Evolutionary conservation across 35 echinoderm and acorn worm genomes (phyloP), one percentile per base, ranked within the genome.

Genomic region (Stichopus chloronotus): DNA sequence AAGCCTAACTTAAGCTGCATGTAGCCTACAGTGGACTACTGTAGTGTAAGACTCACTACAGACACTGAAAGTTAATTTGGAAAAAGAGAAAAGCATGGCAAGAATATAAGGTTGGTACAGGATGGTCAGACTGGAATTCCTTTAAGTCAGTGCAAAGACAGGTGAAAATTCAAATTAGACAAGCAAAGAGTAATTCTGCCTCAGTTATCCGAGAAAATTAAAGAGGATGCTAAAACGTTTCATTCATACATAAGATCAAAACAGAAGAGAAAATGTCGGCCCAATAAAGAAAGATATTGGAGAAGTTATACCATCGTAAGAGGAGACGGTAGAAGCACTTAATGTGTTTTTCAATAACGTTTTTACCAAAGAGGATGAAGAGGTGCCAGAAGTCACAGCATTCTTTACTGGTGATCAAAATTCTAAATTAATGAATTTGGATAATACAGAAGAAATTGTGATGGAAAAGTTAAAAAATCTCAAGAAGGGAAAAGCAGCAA

Each of bases 221-320:
- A 90, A 71, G 59, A 61, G 61, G 87, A 61, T 52, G 0, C 23
- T 8, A 90, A 90, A 11, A 90, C 55, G 4, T 90, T 65, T 61
- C 24, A 90, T 65, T 57, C 87, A 61, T 90, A 90, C 69, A 65
- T 90, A 71, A 60, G 87, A 90, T 25, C 17, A 7, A 90, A 65
- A 52, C 14, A 90, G 30, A 90, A 61, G 57, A 68, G 58, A 65
- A 6, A 68, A 63, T 22, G 55, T 65, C 12, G 55, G n/a, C 63
- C 63, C n/a, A 13, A 13, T 71, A n/a, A 71, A 4, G 63, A 71
- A 71, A 13, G 11, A 71, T n/a, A 71, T 2, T 1, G n/a, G 63
- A 71, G 63, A 11, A n/a, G 57, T n/a, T 63, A 43, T 43, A 43
- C 30, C 30, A 61, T 90, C 87, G 9, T 63, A 90, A 12, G 17